Conservation (phyloP, 2,888 invertebrate species). For the Nemotelus pantherinus region DNA sequence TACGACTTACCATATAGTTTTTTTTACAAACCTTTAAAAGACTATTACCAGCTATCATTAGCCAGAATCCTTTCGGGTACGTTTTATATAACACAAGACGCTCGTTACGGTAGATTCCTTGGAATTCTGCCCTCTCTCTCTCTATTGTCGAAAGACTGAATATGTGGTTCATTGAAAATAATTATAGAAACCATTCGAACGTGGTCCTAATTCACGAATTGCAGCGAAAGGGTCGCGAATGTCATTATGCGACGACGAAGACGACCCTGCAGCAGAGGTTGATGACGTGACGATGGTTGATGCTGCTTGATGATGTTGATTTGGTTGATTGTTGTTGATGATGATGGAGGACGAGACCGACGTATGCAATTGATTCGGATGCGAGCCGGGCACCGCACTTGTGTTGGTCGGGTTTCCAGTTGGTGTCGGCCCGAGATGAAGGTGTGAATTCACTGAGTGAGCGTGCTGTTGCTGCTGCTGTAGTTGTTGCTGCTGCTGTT, state of each 20-base stretch:
- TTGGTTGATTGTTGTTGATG: conserved; percentile 49
- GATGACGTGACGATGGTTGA: no score
- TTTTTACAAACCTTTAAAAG: no score
- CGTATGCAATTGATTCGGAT: conserved; percentile 53
- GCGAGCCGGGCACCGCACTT: conserved; percentile 49
- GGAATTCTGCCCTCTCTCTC: no score
- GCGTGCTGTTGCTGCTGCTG: conserved; percentile 51
- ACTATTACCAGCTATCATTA: no score
- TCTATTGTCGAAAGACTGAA: neutral
- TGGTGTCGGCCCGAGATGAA: conserved; percentile 44
- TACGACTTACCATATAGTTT: no score
- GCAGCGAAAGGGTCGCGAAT: conserved; percentile 67
- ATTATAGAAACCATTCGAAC: conserved; percentile 67
- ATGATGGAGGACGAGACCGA: no score
- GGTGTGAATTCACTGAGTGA: conserved; percentile 24
- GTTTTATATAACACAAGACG: no score
- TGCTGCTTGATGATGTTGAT: conserved; percentile 40
- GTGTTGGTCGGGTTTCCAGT: conserved; percentile 48
- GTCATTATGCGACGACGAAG: conserved; percentile 47
- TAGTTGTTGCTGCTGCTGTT: conserved; percentile 48
- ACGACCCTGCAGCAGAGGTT: conserved; percentile 9
- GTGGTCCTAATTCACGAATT: conserved; percentile 66
- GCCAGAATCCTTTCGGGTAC: no score
- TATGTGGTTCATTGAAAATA: conserved; percentile 66
- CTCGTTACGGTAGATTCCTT: no score